Evolutionary conservation across 2,113 vertebrate species (phyloP).

Genomic region (Notothenia rossii): DNA sequence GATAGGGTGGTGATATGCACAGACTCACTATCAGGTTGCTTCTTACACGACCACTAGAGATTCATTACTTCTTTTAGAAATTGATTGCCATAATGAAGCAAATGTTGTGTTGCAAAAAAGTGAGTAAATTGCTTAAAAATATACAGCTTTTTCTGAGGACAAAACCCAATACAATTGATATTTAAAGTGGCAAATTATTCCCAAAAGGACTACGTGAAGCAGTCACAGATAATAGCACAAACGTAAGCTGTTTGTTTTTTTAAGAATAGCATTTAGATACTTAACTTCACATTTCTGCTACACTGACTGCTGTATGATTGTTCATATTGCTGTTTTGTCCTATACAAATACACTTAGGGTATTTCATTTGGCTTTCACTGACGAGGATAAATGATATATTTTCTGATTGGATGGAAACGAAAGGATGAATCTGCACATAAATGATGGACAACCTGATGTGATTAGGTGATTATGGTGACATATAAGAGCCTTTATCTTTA

Average conservation of each 20-base stretch:
- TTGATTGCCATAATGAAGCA: no score
- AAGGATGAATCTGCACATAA: not conserved
- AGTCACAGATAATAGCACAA: no score
- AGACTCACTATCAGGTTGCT: no score
- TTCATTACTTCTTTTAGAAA: no score
- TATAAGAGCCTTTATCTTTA: not conserved
- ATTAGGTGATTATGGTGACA: not conserved
- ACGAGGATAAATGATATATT: not conserved
- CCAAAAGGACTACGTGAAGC: no score
- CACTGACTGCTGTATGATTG: slow-evolving; percentile 31
- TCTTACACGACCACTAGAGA: no score
- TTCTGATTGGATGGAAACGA: not conserved
- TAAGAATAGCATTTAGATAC: not conserved
- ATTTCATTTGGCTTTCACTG: slow-evolving; percentile 13
- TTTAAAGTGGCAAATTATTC: no score
- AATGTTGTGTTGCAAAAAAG: no score
- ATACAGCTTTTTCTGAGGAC: no score
- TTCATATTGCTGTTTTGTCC: slow-evolving; percentile 29
- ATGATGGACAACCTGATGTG: not conserved
- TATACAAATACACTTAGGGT: not conserved
- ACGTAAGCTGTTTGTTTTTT: not conserved
- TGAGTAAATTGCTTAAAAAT: no score
- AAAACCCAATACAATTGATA: no score
- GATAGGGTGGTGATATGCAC: no score
- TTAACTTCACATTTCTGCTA: slow-evolving; percentile 35